Evolutionary conservation across 2,797 vertebrate genomes (phyloP).

Genomic region (Gastrophryne carolinensis): DNA sequence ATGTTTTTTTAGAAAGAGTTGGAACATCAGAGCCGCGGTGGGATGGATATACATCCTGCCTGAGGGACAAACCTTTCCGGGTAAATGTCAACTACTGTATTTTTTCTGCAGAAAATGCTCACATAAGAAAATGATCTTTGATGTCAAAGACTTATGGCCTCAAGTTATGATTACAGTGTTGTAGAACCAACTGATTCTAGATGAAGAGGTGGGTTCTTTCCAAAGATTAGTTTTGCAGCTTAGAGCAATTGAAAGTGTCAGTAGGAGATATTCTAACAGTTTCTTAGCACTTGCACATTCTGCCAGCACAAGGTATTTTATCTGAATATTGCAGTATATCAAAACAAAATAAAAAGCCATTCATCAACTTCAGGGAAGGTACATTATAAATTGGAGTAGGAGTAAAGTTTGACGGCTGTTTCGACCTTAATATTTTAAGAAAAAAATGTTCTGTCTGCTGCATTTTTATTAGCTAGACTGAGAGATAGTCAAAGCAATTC

Average conservation of each 20-base stretch:
- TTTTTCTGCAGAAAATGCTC: too few relatives aligned
- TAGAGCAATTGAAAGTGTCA: not conserved
- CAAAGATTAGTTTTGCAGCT: not conserved
- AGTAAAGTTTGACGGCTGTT: not conserved
- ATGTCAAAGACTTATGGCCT: not conserved
- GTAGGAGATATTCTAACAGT: not conserved
- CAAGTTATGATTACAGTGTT: not conserved
- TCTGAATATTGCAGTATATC: not conserved
- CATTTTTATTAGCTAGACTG: not conserved
- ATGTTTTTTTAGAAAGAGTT: too few relatives aligned
- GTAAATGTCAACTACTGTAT: too few relatives aligned
- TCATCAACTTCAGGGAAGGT: constrained; percentile 7
- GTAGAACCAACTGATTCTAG: not conserved
- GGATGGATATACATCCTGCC: too few relatives aligned
- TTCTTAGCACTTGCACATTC: not conserved
- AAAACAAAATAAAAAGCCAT: constrained; percentile 13
- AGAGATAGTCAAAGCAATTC: not conserved
- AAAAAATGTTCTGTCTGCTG: not conserved
- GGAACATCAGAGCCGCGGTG: too few relatives aligned
- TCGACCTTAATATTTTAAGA: constrained; percentile 19
- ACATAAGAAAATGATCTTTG: too few relatives aligned
- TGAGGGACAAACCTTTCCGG: too few relatives aligned
- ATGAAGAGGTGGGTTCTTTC: not conserved
- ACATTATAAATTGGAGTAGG: constrained; percentile 1
- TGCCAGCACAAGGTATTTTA: constrained; percentile 1